Percentiles rank a stretch among this genome's conserved stretches.
Evolutionary conservation across 2,888 invertebrate species (phyloP).

Genomic region (Peribatodes rhomboidaria): DNA sequence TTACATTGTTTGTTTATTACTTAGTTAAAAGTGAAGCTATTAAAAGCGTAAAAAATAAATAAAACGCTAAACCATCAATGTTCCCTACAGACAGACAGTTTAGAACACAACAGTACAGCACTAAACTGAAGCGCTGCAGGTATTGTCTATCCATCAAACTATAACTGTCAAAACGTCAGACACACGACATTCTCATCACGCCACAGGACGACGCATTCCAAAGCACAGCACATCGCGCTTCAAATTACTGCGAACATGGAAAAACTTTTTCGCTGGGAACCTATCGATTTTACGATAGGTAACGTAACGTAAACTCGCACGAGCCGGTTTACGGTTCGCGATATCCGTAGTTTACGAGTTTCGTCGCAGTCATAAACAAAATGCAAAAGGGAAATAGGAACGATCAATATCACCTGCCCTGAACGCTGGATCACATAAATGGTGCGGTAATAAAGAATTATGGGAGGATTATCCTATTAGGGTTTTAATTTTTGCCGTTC

Average conservation of each 20-base stretch:
- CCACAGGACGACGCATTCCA: conserved; percentile 14
- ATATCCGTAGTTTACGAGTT: conserved; percentile 52
- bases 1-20: too few relatives aligned
- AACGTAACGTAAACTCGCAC: conserved; percentile 45
- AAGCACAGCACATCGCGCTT: conserved; percentile 27
- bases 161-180: conserved; percentile 24
- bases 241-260: conserved; percentile 39
- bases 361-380: conserved; percentile 51
- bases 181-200: conserved; percentile 22
- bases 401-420: conserved; percentile 52
- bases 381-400: conserved; percentile 51
- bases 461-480: conserved; percentile 43
- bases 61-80: too few relatives aligned
- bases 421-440: conserved; percentile 43
- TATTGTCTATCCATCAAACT: conserved; percentile 4
- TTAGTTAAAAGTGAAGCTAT: too few relatives aligned
- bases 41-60: too few relatives aligned
- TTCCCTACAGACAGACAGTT: not conserved
- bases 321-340: conserved; percentile 46
- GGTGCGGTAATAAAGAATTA: conserved; percentile 47
- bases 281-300: conserved; percentile 50
- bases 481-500: conserved; percentile 44
- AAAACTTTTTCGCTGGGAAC: conserved; percentile 47
- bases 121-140: conserved; percentile 2
- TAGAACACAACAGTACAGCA: not conserved